Evolutionary conservation across 2,113 vertebrate species (phyloP).

Genomic region (Nycticorax nycticorax): DNA sequence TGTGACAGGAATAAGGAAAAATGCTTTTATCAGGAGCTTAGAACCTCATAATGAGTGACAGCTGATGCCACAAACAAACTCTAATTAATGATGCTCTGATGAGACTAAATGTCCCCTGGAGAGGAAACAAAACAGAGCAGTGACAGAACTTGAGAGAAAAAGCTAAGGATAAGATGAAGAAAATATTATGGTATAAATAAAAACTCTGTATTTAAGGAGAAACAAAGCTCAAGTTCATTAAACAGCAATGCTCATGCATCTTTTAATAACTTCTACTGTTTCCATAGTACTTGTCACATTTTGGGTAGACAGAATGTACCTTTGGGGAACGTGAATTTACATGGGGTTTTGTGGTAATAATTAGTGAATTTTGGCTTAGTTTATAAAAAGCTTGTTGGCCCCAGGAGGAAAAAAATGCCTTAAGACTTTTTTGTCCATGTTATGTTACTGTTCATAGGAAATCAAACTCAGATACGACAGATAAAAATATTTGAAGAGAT

Average conservation of each 20-base stretch:
- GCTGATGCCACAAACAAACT: slow-evolving; percentile 15
- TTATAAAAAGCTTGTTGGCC: neutral
- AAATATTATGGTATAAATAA: neutral
- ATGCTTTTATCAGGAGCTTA: neutral
- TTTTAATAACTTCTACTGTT: neutral
- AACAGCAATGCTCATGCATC: neutral
- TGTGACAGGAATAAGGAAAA: neutral
- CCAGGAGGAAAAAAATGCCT: neutral
- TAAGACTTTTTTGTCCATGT: neutral
- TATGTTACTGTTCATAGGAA: neutral
- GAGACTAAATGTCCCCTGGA: neutral
- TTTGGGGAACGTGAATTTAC: neutral
- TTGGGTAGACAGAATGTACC: neutral
- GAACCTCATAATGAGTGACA: slow-evolving; percentile 11
- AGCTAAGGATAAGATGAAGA: neutral
- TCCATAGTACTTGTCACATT: neutral
- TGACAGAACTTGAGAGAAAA: neutral
- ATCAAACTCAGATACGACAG: neutral
- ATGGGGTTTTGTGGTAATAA: neutral
- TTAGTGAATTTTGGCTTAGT: neutral
- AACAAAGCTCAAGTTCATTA: slow-evolving; percentile 1
- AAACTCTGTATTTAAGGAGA: neutral
- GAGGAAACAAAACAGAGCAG: neutral
- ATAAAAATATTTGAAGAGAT: neutral
- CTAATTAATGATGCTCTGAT: slow-evolving; percentile 41